Evolutionary conservation across 1,140 invertebrate species (phyloP), one percentile per base, ranked within the genome.

Genomic region (Hycleus cichorii): DNA sequence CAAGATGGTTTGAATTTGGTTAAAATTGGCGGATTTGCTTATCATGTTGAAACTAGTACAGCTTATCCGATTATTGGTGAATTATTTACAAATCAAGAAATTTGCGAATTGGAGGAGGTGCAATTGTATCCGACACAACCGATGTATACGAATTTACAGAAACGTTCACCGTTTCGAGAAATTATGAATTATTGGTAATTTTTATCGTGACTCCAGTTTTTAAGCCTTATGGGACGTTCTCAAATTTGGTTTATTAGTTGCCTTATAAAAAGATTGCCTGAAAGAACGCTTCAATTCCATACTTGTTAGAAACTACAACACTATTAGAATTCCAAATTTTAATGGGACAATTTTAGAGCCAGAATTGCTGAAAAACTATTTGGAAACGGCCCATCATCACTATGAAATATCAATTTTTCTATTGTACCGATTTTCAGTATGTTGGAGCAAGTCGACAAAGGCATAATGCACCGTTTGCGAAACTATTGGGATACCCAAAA

Each of bases 21-120:
- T 3, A 59, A 60, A 46, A 10, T 51, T 25, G 70, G 69, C 3
- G 60, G 61, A 12, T 70, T 66, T 58, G 70, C 70, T 26, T 70
- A 64, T 50, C 69, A 72, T 38, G 62, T 68, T 4, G 69, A 67
- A 54, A 53, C 63, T 1, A 63, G 47, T 26, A 65, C 64, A 8
- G 70, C 62, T 6, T 71, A 72, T 60, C 64, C 68, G 3, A 69
- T 71, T 40, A 68, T 72, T 39, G 54, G 64, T 12, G 43, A 59
- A n/a, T 61, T 58, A 2, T 72, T 66, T 44, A 55, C 60, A 9
- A 59, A 65, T 54, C 27, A 64, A 18, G 61, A 61, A 10, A 67
- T 71, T 42, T 72, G 70, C 47, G 65, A 71, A 27, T 50, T 72
- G 32, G 65, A 66, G 39, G 66, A 71, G 57, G 57, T 72, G 4